A percentile compares a stretch with the other conserved stretches of the same genome.
Evolutionary conservation across 2,888 invertebrate species (phyloP).

Genomic region (Chloromyia formosa): DNA sequence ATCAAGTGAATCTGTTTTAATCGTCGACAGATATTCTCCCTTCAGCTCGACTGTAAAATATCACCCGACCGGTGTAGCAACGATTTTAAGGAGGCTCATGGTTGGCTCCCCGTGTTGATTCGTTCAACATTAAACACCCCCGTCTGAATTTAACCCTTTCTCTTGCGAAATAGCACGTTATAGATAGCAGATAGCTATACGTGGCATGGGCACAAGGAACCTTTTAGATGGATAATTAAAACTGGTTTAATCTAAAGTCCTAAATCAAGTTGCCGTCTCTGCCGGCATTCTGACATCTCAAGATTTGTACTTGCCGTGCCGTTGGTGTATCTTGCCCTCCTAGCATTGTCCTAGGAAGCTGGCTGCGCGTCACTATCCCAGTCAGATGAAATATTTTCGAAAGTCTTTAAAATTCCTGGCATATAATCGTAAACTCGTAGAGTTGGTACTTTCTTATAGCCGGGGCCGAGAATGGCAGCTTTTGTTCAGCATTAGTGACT

Average conservation of each 20-base stretch:
- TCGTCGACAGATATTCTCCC: slow-evolving; percentile 51
- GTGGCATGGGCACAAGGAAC: neutral
- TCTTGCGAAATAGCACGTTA: no score
- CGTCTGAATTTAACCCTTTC: no score
- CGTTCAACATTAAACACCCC: neutral
- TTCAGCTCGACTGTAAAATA: slow-evolving; percentile 32
- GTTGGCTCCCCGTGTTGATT: neutral
- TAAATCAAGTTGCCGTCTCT: slow-evolving; percentile 47
- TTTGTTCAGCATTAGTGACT: slow-evolving; percentile 7
- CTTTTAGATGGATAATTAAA: slow-evolving; percentile 42
- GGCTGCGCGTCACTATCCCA: neutral
- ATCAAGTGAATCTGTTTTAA: slow-evolving; percentile 54
- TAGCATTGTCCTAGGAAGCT: no score
- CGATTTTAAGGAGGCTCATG: neutral
- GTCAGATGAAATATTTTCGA: slow-evolving; percentile 29
- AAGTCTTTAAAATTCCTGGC: slow-evolving; percentile 27
- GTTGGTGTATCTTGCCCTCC: no score
- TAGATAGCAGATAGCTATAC: neutral
- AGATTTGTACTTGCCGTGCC: slow-evolving; percentile 10
- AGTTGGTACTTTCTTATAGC: slow-evolving; percentile 12
- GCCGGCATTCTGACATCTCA: slow-evolving; percentile 2
- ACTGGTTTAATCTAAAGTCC: slow-evolving; percentile 47
- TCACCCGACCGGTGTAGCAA: slow-evolving; percentile 5
- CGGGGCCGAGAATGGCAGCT: neutral
- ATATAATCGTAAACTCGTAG: slow-evolving; percentile 7